phyloP scores from a whole-genome alignment of 2,888 invertebrate species.

The Drosophila subsilvestris region DNA sequence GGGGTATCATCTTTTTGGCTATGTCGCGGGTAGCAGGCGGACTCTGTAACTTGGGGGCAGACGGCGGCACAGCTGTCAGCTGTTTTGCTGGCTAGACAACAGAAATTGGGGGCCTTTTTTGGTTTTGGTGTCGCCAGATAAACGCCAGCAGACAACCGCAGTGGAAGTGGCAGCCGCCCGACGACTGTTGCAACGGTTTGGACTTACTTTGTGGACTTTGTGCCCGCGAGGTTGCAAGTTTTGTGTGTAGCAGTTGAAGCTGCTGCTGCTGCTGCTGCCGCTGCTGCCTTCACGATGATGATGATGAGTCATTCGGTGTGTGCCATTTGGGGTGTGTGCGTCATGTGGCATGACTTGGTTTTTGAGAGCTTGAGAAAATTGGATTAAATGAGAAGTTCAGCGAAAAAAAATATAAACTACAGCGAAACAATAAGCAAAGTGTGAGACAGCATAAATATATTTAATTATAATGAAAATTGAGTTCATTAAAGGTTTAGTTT shows the following conservation, averaged over 20 bases:
- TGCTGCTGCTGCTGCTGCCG: conserved; percentile 1
- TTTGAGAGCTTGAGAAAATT: conserved; percentile 16
- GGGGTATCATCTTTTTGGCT: conserved; percentile 2
- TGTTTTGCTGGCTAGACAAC: conserved; percentile 68
- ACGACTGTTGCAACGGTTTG: conserved; percentile 66
- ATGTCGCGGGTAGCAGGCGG: not conserved
- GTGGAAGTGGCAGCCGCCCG: conserved; percentile 26
- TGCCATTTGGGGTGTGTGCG: conserved; percentile 22
- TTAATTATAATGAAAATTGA: not conserved
- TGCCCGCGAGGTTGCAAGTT: conserved; percentile 50
- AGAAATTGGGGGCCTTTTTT: conserved; percentile 57
- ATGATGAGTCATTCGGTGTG: conserved; percentile 34
- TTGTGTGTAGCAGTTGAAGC: conserved; percentile 46
- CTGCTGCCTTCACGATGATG: conserved; percentile 38
- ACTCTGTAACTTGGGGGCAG: conserved; percentile 3
- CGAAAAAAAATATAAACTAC: no score
- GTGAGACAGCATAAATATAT: conserved; percentile 19
- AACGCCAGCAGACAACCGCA: conserved; percentile 44
- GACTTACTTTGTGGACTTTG: conserved; percentile 78
- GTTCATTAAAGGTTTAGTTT: not conserved
- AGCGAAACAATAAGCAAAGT: conserved; percentile 26
- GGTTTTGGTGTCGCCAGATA: conserved; percentile 69
- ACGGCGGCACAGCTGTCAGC: conserved; percentile 56
- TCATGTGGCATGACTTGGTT: conserved; percentile 24
- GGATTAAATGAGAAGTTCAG: conserved; percentile 37